Evolutionary conservation across 2,888 invertebrate genomes (phyloP), one percentile per base, ranked within the genome.

Genomic region (Melieria picta): DNA sequence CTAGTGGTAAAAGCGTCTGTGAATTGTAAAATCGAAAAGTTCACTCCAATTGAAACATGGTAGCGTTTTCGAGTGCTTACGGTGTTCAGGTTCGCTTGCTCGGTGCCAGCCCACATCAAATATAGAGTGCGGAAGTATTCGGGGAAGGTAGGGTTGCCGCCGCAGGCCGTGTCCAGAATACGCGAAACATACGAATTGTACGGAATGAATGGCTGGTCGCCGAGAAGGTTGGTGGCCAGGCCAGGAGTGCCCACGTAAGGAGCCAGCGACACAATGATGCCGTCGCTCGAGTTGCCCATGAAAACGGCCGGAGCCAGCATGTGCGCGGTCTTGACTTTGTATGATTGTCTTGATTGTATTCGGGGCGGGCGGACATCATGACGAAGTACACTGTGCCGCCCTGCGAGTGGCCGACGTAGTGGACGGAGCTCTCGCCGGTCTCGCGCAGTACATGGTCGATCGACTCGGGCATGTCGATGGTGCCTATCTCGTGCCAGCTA

Each of bases 251-350:
- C 83, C 0, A 84, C 42, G 3, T 77, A 84, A 0, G 83, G 83
- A 0, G 89, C 82, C 0, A 90, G 75, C 0, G 81, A 58, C 9
- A 78, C 79, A 4, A 90, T 79, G 1, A 89, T 74, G 0, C 84
- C 87, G 74, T 87, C 89, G 0, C 81, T 84, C 73, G 90, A 88
- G 73, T 91, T 85, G 4, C 88, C 88, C 89, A 91, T 89, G 76
- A 89, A 92, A 0, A 91, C 91, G 0, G 93, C 90, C 0, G 93
- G 93, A 0, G 92, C 92, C 73, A 93, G 82, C 65, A 87, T 83
- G 65, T 88, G 86, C 77, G 88, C 86, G 0, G 87, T 84, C 69
- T 82, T 83, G 11, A 90, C 84, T 78, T 89, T 89, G 0, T n/a
- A n/a, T n/a, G n/a, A n/a, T n/a, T n/a, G n/a, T n/a, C n/a, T n/a